A percentile compares a stretch with the other conserved stretches of the same genome.
Evolutionary conservation across 2,888 invertebrate species (phyloP).

Genomic region (Apomyelois bistriatella): DNA sequence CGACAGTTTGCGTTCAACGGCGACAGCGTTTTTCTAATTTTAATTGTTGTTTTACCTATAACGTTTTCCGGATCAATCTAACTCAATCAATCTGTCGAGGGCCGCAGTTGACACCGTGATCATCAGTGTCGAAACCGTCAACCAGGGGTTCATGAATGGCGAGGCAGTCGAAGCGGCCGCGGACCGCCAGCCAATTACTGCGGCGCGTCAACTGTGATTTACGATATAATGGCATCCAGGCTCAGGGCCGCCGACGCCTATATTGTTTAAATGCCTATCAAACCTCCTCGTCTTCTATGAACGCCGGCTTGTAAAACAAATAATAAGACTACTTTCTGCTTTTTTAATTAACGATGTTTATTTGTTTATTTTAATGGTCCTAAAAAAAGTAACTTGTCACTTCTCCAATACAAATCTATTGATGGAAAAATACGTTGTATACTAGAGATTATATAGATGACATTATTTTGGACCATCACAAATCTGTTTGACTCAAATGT

Average conservation of each 20-base stretch:
- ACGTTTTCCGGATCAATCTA: neutral
- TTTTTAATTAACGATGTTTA: neutral
- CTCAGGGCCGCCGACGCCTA: slow-evolving; percentile 51
- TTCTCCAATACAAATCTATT: no score
- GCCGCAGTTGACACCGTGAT: slow-evolving; percentile 19
- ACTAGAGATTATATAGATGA: no score
- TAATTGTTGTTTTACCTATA: neutral
- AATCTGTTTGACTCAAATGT: no score
- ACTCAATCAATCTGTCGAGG: slow-evolving; percentile 17
- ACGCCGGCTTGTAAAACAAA: slow-evolving; percentile 1
- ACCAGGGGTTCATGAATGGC: slow-evolving; percentile 56
- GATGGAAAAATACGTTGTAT: no score
- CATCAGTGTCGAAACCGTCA: slow-evolving; percentile 37
- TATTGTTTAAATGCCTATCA: slow-evolving; percentile 62
- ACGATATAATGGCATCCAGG: slow-evolving; percentile 59
- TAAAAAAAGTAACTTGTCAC: no score
- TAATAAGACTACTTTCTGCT: neutral
- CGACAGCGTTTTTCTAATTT: neutral
- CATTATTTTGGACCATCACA: no score
- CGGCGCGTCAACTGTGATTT: slow-evolving; percentile 70
- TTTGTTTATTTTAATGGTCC: no score
- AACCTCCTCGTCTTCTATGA: slow-evolving; percentile 13
- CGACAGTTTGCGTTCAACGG: no score
- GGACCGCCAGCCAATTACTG: slow-evolving; percentile 57
- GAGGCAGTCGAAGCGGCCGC: slow-evolving; percentile 42